These are phyloP conservation scores for Daktulosphaira vitifoliae DNA, from an alignment of 1,140 invertebrate species.

Conservation along the genomic window DNA sequence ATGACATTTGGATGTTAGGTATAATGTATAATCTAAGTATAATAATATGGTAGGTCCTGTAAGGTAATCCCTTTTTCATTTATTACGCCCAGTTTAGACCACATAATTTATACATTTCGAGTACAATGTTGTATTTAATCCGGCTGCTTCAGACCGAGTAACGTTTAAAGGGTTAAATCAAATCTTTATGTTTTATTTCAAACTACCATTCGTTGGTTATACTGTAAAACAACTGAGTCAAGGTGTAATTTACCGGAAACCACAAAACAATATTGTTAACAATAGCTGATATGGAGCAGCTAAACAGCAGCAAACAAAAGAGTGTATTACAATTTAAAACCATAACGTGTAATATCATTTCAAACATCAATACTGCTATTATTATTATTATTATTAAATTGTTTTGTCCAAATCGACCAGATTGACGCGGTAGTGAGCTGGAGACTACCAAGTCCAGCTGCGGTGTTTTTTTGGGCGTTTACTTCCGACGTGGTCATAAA, in stretches of 20 bases:
- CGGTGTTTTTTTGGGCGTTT: slow-evolving; percentile 11
- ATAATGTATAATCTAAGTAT: too few relatives aligned
- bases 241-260: slow-evolving; percentile 33
- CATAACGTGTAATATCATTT: background rate
- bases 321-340: background rate
- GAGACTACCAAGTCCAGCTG: slow-evolving; percentile 28
- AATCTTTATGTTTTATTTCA: too few relatives aligned
- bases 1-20: too few relatives aligned
- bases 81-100: too few relatives aligned
- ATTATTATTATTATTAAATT: slow-evolving; percentile 30
- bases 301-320: slow-evolving; percentile 8
- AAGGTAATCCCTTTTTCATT: too few relatives aligned
- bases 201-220: too few relatives aligned
- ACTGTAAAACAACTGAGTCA: background rate
- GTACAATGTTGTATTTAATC: too few relatives aligned
- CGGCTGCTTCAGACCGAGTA: too few relatives aligned
- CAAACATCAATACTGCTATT: slow-evolving; percentile 6
- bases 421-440: background rate
- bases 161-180: too few relatives aligned
- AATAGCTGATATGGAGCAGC: background rate
- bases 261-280: slow-evolving; percentile 27
- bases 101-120: too few relatives aligned
- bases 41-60: too few relatives aligned
- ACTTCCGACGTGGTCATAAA: slow-evolving; percentile 28
- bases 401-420: slow-evolving; percentile 26